Evolutionary conservation across 2,113 vertebrate species (phyloP).

Genomic region (Siphamia tubifer): DNA sequence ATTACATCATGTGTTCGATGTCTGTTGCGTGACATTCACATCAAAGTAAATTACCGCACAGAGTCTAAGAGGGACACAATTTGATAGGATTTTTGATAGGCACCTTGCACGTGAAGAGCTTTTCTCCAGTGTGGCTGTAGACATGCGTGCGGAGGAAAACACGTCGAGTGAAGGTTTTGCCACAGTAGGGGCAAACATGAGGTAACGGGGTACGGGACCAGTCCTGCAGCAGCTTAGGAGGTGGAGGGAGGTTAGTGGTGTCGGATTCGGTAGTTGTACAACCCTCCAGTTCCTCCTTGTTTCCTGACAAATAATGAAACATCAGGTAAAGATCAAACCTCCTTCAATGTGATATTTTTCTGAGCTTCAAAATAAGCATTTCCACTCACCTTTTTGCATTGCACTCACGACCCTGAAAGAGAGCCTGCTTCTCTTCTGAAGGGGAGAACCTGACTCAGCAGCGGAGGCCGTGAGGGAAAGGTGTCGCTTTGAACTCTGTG

Average conservation of each 20-base stretch:
- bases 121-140: conserved; percentile 88
- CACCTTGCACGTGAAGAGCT: conserved; percentile 87
- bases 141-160: conserved; percentile 91
- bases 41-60: conserved; percentile 27
- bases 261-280: conserved; percentile 12
- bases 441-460: conserved; percentile 32
- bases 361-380: neutral
- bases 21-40: conserved; percentile 8
- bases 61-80: neutral
- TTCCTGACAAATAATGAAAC: conserved; percentile 36
- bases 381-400: conserved; percentile 44
- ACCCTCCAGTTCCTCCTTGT: conserved; percentile 49
- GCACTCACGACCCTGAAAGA: conserved; percentile 46
- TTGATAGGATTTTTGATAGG: conserved; percentile 5
- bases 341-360: neutral
- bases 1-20: conserved; percentile 48
- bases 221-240: conserved; percentile 79
- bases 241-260: conserved; percentile 73
- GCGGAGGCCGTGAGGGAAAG: conserved; percentile 24
- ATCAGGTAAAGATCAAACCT: neutral
- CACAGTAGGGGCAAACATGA: conserved; percentile 89
- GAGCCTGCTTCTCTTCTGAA: conserved; percentile 52
- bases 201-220: conserved; percentile 82
- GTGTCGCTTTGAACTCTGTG: conserved; percentile 43
- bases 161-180: conserved; percentile 89